Evolutionary conservation across 2,888 invertebrate genomes (phyloP), one percentile per base, ranked within the genome.

Genomic region (Philaethria dido): DNA sequence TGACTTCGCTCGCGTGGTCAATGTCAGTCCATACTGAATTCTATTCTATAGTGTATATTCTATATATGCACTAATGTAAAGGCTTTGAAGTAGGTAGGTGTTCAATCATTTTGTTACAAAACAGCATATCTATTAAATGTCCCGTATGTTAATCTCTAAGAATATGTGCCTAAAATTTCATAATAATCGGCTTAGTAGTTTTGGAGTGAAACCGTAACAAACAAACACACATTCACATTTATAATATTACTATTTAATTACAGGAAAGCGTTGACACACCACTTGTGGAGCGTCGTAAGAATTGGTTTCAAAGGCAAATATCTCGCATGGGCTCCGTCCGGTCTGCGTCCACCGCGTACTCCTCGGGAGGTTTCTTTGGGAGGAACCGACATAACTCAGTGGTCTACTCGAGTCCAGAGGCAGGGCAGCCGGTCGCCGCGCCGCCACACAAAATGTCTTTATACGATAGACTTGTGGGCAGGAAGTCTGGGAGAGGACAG

Each of bases 251-350:
- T 2, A 0, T 4, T 33, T 8, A 13, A 20, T 83, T 91, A 29
- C 84, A 97, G 97, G 97, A 97, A 89, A 97, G 97, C 81, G 97
- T 98, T 0, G 97, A 97, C 78, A 97, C 97, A 0, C 97, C 97
- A 9, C 93, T 97, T 79, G 97, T 96, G 18, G 97, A 97, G 82
- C 90, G 97, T 63, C 93, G 97, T 44, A 97, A 97, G 85, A 97
- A 96, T 85, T 97, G 97, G 97, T 95, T 98, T 77, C 96, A 96
- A 75, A 94, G 97, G 55, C 97, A 97, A 82, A 95, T 97, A 73
- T 97, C 96, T 13, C 93, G 97, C 75, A 96, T 97, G 95, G 97
- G 97, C 1, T 97, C 97, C 0, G 95, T 96, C 42, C 93, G 97
- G 29, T 97, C 97, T 44, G 96, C 97, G 1, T 97, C 97, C 0